Conservation (phyloP, 2,888 invertebrate species). For the Drosophila differens region DNA sequence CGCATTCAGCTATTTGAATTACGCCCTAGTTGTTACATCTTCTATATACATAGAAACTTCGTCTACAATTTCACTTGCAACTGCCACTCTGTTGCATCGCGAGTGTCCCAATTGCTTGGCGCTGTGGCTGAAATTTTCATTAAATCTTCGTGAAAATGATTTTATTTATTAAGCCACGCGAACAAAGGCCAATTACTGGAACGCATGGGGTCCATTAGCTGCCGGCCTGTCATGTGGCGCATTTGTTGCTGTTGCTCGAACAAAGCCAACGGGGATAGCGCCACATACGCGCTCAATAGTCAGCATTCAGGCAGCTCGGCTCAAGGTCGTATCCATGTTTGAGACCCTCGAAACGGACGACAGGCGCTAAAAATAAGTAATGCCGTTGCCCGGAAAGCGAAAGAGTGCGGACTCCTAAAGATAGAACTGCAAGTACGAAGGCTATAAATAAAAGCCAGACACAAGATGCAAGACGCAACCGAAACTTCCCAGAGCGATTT, state of each 20-base stretch:
- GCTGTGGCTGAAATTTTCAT: conserved; percentile 24
- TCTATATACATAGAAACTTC: conserved; percentile 16
- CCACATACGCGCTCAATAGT: not conserved
- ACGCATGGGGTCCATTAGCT: conserved; percentile 44
- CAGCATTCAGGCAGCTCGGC: conserved; percentile 13
- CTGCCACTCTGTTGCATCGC: not conserved
- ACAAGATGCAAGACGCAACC: conserved; percentile 35
- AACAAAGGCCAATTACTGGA: conserved; percentile 32
- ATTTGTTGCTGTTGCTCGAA: conserved; percentile 10
- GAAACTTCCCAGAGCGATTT: conserved; percentile 54
- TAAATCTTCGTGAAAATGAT: not conserved
- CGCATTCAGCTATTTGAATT: conserved; percentile 45
- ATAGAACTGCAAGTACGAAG: conserved; percentile 62
- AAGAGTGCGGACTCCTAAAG: conserved; percentile 56
- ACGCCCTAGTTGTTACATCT: conserved; percentile 44
- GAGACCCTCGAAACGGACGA: conserved; percentile 40
- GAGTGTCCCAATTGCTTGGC: conserved; percentile 2
- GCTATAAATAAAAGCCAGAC: conserved; percentile 68
- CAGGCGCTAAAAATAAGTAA: conserved; percentile 62
- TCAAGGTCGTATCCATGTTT: conserved; percentile 68
- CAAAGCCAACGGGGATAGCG: conserved; percentile 31
- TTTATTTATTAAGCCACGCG: conserved; percentile 2
- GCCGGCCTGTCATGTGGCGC: conserved; percentile 37
- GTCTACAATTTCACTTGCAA: conserved; percentile 23
- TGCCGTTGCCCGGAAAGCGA: conserved; percentile 63